Percentiles rank a stretch among this genome's conserved stretches.
phyloP scores from a whole-genome alignment of 2,797 vertebrate species.

The Diglossa cyanea region DNA sequence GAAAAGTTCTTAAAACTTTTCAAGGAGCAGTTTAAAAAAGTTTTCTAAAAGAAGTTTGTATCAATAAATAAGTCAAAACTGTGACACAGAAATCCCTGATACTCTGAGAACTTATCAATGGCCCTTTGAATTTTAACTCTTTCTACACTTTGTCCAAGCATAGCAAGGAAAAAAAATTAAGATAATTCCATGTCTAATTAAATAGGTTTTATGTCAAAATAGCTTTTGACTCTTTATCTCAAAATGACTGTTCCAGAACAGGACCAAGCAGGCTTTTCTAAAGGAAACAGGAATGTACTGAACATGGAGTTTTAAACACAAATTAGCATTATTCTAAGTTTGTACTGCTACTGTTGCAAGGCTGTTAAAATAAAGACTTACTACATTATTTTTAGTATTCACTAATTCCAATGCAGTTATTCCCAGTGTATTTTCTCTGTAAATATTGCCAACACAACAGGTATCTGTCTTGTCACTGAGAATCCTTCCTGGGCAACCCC shows the following conservation, averaged over 20 bases:
- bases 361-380: background rate
- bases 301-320: background rate
- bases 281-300: background rate
- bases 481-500: background rate
- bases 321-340: background rate
- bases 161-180: background rate
- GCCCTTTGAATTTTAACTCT: background rate
- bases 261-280: background rate
- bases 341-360: background rate
- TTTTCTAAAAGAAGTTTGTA: background rate
- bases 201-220: background rate
- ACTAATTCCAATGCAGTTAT: background rate
- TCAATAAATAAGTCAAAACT: background rate
- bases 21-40: background rate
- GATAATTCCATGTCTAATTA: background rate
- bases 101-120: background rate
- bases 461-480: background rate
- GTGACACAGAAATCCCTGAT: background rate
- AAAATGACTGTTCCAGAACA: background rate
- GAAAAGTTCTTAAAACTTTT: background rate
- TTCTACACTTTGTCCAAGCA: background rate
- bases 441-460: background rate
- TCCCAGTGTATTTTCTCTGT: background rate
- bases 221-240: background rate
- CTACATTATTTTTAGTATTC: background rate